Evolutionary conservation across 2,888 invertebrate species (phyloP).

Genomic region (Argyresthia goedartella): DNA sequence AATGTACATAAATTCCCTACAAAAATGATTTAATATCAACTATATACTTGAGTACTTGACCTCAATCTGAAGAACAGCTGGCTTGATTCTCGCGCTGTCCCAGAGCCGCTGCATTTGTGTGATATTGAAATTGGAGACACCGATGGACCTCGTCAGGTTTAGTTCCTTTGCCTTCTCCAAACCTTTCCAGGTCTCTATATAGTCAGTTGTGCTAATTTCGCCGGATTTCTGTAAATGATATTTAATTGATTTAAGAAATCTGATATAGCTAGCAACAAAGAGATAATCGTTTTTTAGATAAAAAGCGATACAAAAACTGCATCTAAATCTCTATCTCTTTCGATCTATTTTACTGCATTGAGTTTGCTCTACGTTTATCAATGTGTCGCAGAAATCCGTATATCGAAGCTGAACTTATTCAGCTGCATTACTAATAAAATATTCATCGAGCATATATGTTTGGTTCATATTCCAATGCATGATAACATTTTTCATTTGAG

Average conservation of each 20-base stretch:
- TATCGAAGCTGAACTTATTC: too few species aligned
- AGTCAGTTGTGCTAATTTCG: slow-evolving; percentile 60
- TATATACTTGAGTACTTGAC: slow-evolving; percentile 19
- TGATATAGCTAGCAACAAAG: too few species aligned
- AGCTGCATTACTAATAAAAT: too few species aligned
- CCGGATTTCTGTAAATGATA: too few species aligned
- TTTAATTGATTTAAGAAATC: too few species aligned
- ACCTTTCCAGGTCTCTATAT: slow-evolving; percentile 79
- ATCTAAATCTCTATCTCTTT: background rate
- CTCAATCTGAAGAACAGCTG: slow-evolving; percentile 70
- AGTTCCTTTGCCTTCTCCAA: slow-evolving; percentile 77
- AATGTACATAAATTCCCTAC: too few species aligned
- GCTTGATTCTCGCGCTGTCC: slow-evolving; percentile 70
- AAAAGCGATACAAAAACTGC: too few species aligned
- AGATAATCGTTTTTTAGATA: too few species aligned
- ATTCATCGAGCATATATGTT: too few species aligned
- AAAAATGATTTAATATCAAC: too few species aligned
- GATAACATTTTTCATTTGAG: too few species aligned
- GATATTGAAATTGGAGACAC: slow-evolving; percentile 85
- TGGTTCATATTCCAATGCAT: too few species aligned
- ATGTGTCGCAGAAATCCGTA: background rate
- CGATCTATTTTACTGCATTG: background rate
- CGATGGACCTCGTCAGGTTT: slow-evolving; percentile 78
- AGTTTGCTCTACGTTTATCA: background rate
- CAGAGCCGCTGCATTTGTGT: slow-evolving; percentile 77